Percentiles rank a stretch among this genome's conserved stretches.
phyloP scores from a whole-genome alignment of 2,797 vertebrate genomes.

The Streptopelia turtur region DNA sequence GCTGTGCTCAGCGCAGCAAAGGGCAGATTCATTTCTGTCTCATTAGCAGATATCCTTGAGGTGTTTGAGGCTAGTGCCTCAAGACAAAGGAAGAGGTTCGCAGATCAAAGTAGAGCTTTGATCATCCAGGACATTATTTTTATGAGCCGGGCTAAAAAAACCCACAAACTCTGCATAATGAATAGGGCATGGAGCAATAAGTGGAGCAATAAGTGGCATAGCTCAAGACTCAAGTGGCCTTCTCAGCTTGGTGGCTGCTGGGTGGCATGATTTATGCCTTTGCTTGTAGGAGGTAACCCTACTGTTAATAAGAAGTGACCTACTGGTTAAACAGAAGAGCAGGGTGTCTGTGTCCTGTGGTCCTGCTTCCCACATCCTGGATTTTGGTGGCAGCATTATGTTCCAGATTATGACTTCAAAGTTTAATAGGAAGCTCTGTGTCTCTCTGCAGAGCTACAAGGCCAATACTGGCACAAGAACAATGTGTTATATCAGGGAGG shows the following conservation, averaged over 20 bases:
- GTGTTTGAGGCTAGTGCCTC: constrained; percentile 18
- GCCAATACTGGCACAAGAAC: neutral
- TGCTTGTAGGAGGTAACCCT: neutral
- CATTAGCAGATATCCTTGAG: constrained; percentile 38
- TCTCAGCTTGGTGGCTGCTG: neutral
- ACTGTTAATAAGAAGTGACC: neutral
- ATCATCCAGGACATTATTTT: constrained; percentile 34
- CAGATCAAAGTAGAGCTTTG: constrained; percentile 56
- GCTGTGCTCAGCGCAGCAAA: neutral
- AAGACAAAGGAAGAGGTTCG: constrained; percentile 32
- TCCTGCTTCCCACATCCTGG: neutral
- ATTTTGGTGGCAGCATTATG: neutral
- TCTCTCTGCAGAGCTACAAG: neutral
- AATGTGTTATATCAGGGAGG: neutral
- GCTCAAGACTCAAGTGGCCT: neutral
- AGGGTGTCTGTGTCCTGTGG: neutral
- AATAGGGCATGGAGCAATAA: neutral
- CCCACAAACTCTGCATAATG: neutral
- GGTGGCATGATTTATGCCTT: neutral
- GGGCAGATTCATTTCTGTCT: neutral
- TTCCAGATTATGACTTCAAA: constrained; percentile 24
- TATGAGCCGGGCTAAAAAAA: neutral
- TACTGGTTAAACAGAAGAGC: constrained; percentile 15
- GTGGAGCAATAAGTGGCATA: neutral
- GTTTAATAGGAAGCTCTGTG: neutral